A percentile compares a stretch with the other conserved stretches of the same genome.
Conservation (phyloP, 2,797 vertebrate genomes). For the Alcedo quadribrachys region DNA sequence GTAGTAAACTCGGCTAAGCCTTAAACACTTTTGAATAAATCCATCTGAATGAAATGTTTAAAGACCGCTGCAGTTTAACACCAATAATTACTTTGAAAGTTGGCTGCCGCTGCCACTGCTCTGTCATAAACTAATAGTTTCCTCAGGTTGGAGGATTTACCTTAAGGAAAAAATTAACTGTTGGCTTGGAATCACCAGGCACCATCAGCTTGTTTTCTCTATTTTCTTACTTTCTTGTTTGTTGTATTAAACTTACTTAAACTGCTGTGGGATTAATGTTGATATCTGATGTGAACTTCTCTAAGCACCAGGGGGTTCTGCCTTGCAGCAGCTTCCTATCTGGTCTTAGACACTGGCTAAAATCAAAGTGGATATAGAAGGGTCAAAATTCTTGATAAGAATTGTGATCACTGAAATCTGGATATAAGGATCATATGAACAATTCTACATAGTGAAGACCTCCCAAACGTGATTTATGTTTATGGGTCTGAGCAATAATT, state of each 20-base stretch:
- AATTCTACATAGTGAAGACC: background rate
- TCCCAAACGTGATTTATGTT: background rate
- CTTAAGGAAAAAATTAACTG: background rate
- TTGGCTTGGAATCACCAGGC: background rate
- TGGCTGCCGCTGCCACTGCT: background rate
- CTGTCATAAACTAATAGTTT: background rate
- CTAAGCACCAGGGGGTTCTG: background rate
- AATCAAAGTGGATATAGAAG: background rate
- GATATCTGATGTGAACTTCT: background rate
- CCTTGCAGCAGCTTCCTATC: background rate
- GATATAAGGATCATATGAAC: fast-evolving
- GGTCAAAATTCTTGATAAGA: fast-evolving
- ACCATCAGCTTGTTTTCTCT: background rate
- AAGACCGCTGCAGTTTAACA: conserved; percentile 56
- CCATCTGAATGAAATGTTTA: conserved; percentile 65
- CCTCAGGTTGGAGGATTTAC: background rate
- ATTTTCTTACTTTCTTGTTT: background rate
- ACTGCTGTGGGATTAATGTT: background rate
- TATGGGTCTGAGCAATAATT: background rate
- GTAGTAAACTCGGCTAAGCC: conserved; percentile 63
- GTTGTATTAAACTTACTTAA: background rate
- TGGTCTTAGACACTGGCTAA: background rate
- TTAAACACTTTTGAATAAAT: conserved; percentile 77
- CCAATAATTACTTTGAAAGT: conserved; percentile 45
- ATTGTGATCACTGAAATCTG: background rate